Percentiles rank a stretch among this genome's conserved stretches.
These are phyloP conservation scores for Phocoena sinus DNA, from an alignment of 2,113 vertebrate genomes.

Conservation along the genomic window DNA sequence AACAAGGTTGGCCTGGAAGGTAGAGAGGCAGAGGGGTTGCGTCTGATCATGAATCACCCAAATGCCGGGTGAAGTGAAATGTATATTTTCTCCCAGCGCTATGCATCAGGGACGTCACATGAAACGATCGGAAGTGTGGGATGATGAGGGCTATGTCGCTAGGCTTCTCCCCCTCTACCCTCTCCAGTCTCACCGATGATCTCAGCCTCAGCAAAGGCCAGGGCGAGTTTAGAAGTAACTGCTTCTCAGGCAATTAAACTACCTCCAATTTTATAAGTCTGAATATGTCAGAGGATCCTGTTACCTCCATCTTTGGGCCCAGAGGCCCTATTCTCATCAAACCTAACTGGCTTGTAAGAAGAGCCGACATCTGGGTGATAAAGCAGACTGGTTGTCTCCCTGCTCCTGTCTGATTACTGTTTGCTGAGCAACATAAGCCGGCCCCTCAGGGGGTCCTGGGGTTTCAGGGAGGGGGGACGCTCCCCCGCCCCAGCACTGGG, in stretches of 20 bases:
- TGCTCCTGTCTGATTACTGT: not conserved
- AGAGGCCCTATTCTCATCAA: slow-evolving; percentile 55
- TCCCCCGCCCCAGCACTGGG: too few relatives aligned
- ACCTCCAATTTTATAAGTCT: slow-evolving; percentile 17
- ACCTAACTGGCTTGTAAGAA: slow-evolving; percentile 33
- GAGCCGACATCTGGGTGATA: not conserved
- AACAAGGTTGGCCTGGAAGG: not conserved
- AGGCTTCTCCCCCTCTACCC: not conserved
- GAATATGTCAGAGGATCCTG: slow-evolving; percentile 41
- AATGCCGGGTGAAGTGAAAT: not conserved
- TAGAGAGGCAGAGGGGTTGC: too few relatives aligned
- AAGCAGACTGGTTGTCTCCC: not conserved
- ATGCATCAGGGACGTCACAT: not conserved
- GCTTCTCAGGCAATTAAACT: slow-evolving; percentile 50
- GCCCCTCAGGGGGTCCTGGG: not conserved
- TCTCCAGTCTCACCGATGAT: not conserved
- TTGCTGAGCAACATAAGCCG: not conserved
- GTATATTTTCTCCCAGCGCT: not conserved
- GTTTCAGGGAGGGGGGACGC: not conserved
- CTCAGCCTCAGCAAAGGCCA: not conserved
- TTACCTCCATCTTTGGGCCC: slow-evolving; percentile 23
- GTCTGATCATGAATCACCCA: not conserved
- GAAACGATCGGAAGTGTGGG: not conserved
- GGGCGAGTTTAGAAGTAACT: not conserved
- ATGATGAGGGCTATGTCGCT: not conserved